phyloP scores from a whole-genome alignment of 2,888 invertebrate genomes.

The Tetranychus truncatus region DNA sequence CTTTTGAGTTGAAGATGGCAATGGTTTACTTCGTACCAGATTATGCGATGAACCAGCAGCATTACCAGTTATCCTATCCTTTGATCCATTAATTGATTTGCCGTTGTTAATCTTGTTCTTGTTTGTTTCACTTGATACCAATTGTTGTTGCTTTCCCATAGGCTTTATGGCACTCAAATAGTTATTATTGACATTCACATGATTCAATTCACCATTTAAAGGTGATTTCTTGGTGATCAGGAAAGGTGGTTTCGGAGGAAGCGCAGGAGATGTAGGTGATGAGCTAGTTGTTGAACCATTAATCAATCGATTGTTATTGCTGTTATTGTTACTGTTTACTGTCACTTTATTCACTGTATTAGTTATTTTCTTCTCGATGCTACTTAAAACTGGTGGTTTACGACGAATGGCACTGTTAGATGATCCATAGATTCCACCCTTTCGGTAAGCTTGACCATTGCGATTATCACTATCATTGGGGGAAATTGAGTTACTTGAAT shows the following conservation, averaged over 20 bases:
- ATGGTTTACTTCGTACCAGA: neutral
- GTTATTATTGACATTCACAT: neutral
- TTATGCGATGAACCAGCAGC: neutral
- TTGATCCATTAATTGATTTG: neutral
- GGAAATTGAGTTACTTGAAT: neutral
- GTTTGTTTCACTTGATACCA: neutral
- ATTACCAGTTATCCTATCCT: neutral
- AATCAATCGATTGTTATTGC: neutral
- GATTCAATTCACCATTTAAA: neutral
- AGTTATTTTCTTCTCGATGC: neutral
- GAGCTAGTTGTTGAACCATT: neutral
- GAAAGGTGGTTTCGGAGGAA: conserved; percentile 7
- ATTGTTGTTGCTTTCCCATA: neutral
- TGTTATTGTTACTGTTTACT: neutral
- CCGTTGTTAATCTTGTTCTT: neutral
- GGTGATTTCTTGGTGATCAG: conserved; percentile 4
- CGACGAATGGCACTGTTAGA: neutral
- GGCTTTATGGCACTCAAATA: neutral
- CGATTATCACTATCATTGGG: neutral
- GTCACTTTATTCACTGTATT: neutral
- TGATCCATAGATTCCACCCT: neutral
- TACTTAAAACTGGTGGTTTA: conserved; percentile 5
- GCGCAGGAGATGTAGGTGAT: conserved; percentile 1
- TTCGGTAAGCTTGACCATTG: neutral
- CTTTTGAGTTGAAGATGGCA: neutral